Base-by-base conservation (phyloP, 2,888 invertebrate species). In the Chymomyza caudatula region DNA sequence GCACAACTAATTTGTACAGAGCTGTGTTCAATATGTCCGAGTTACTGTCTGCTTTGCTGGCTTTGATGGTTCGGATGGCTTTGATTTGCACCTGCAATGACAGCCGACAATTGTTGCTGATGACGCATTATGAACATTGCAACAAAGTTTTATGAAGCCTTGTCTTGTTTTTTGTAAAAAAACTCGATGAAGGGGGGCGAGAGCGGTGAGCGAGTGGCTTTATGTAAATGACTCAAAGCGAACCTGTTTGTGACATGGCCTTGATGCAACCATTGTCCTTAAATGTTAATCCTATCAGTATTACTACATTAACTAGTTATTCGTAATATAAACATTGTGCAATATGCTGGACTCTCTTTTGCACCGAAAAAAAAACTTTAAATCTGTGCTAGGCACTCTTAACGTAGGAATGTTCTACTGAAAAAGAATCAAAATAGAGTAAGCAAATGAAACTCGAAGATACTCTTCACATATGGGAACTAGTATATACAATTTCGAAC, bases 1-100 rank as follows among this genome's bases (percentile, higher is more conserved):
- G 80, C 80, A 80, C 66, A 75, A 80, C 81, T 81, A 82, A 81
- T 81, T 82, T 75, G 69, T 74, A 20, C 71, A 76, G 71, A 76
- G 25, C 63, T 37, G 29, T 3, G 5, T 37, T 11, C 29, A 37
- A 37, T 37, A 37, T 37, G 29, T 11, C 29, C 29, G 11, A 0
- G 29, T 37, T 37, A 0, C 29, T 11, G 11, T 37, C 11, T 11
- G 44, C 3, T 4, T 11, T 43, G 4, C 73, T 80, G 78, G 60
- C 74, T 78, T 71, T 78, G 78, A 76, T 78, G 76, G 64, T 56
- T 54, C 52, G 53, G 64, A 8, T 37, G 11, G 51, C 44, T 47
- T 17, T 47, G 53, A 66, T 67, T 62, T 66, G 56, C 67, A 68
- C 67, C 67, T 59, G 52, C 51, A 13, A 11, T 51, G 60, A 61